Conservation (phyloP, 2,888 invertebrate species). For the Hirtodrosophila duncani region DNA sequence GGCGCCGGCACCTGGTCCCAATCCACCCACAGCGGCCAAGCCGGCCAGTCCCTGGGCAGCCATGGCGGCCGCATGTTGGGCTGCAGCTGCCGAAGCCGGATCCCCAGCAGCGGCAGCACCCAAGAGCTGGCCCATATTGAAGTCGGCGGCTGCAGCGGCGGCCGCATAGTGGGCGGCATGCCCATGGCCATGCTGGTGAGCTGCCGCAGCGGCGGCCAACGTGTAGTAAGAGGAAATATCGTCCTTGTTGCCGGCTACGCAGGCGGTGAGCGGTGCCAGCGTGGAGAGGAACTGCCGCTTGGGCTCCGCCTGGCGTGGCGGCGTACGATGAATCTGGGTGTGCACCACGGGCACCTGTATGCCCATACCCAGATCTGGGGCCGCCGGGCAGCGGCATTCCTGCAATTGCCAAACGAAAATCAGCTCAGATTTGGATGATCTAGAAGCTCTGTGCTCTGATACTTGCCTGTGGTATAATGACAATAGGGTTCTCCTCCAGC, state of each 20-base stretch:
- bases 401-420: too few relatives aligned
- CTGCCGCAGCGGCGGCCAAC: constrained; percentile 79
- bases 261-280: constrained; percentile 87
- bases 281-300: constrained; percentile 89
- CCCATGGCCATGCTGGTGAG: constrained; percentile 76
- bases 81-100: too few relatives aligned
- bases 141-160: constrained; percentile 81
- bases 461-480: constrained; percentile 78
- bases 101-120: constrained; percentile 51
- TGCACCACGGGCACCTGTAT: constrained; percentile 79
- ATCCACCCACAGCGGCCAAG: constrained; percentile 2
- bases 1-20: background rate
- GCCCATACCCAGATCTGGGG: constrained; percentile 81
- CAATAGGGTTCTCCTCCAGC: constrained; percentile 78
- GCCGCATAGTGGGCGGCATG: constrained; percentile 57
- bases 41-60: constrained; percentile 42
- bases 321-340: constrained; percentile 77
- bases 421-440: too few relatives aligned
- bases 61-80: constrained; percentile 49
- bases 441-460: too few relatives aligned
- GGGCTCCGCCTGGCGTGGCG: constrained; percentile 81
- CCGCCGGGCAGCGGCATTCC: constrained; percentile 79
- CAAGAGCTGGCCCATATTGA: constrained; percentile 80
- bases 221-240: constrained; percentile 82
- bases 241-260: constrained; percentile 83